Evolutionary conservation across 1,140 invertebrate species (phyloP), one percentile per base, ranked within the genome.

Genomic region (Drosophila pectinifera): DNA sequence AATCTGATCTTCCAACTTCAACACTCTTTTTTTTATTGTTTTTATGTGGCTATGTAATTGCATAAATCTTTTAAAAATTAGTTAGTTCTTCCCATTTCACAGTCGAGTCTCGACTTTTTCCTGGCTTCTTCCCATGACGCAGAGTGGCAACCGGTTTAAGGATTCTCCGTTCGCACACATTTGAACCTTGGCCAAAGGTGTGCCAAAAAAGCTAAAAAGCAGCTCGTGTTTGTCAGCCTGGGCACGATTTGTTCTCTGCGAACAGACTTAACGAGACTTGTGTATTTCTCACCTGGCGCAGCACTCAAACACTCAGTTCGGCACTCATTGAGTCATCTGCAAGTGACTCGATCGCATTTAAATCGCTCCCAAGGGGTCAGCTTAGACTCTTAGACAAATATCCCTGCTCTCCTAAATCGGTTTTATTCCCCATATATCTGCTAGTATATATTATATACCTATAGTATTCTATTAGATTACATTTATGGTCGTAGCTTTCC

Each of bases 161-260:
- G 49, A 51, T 51, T 51, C 49, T 51, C 49, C 7, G 13, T 36
- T 51, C 31, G 31, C 49, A 51, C 49, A 51, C 49, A 51, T 36
- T 51, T 51, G 26, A 51, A 36, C 49, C 49, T 36, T 22, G 4
- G 49, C 28, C 49, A 51, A 20, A 51, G 49, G 49, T 51, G 49
- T 51, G 49, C 49, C 28, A 10, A 51, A 51, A 51, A 20, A 38
- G 24, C n/a, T n/a, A n/a, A 45, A 2, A 10, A 48, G 13, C 1
- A 31, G 28, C 28, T 10, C 28, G 28, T 31, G 28, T 31, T 31
- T 31, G 28, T 31, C 28, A 31, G 8, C 28, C 8, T 31, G 8
- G 8, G 28, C 28, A 31, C 28, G 28, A 10, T 31, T 31, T 31
- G 28, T 31, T 31, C 28, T 31, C 28, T 3, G 28, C 28, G 8